Evolutionary conservation across 2,797 vertebrate species (phyloP).

Genomic region (Agapornis canus): DNA sequence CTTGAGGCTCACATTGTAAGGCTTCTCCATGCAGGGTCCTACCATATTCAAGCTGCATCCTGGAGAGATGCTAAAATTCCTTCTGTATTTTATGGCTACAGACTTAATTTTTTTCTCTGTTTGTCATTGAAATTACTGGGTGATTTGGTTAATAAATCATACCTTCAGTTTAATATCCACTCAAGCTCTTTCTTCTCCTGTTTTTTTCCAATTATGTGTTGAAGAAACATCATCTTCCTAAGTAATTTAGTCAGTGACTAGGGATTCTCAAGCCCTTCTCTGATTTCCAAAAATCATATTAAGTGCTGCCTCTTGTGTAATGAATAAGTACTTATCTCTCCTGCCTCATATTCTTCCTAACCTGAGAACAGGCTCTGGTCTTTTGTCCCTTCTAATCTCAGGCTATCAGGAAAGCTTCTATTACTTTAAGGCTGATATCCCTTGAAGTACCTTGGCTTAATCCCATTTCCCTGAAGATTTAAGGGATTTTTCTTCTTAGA

Average conservation of each 20-base stretch:
- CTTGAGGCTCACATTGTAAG: not conserved
- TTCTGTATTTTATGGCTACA: not conserved
- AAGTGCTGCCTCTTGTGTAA: constrained; percentile 5
- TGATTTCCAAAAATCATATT: constrained; percentile 42
- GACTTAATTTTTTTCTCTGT: not conserved
- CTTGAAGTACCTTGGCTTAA: constrained; percentile 54
- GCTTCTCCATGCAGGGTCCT: not conserved
- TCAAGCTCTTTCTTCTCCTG: not conserved
- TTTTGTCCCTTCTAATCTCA: constrained; percentile 53
- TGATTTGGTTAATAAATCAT: not conserved
- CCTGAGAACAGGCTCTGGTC: constrained; percentile 7
- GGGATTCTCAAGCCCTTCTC: constrained; percentile 17
- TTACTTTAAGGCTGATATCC: constrained; percentile 23
- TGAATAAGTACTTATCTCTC: not conserved
- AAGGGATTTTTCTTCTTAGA: constrained; percentile 14
- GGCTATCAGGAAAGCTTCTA: constrained; percentile 53
- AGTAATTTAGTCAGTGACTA: constrained; percentile 15
- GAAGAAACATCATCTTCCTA: not conserved
- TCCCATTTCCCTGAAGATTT: constrained; percentile 46
- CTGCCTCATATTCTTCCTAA: constrained; percentile 10
- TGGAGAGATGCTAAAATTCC: not conserved
- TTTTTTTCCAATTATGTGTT: not conserved
- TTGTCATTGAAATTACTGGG: not conserved
- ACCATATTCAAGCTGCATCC: not conserved
- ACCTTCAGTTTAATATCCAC: not conserved